A percentile compares a stretch with the other conserved stretches of the same genome.
Conservation (phyloP, 2,113 vertebrate species). For the Neotragus moschatus region DNA sequence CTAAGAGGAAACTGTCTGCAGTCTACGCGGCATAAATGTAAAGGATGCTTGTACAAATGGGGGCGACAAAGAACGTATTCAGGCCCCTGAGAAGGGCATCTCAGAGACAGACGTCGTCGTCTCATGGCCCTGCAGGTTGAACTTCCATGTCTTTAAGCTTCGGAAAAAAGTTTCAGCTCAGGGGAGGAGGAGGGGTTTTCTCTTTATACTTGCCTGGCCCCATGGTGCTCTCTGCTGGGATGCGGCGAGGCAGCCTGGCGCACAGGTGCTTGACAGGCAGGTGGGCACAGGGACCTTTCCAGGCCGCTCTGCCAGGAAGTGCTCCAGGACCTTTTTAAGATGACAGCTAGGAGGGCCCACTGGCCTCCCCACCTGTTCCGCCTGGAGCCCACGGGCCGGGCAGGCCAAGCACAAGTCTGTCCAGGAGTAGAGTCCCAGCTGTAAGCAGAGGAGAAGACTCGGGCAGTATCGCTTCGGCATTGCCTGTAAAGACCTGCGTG, state of each 20-base stretch:
- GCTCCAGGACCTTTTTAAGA: not conserved
- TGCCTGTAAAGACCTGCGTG: not conserved
- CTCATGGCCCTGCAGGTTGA: rapidly evolving
- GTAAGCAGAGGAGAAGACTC: not conserved
- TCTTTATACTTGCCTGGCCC: not conserved
- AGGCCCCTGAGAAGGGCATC: not conserved
- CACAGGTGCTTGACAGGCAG: rapidly evolving
- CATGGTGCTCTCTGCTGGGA: not conserved
- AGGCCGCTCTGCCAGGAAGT: too few relatives aligned
- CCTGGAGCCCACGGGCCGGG: not conserved
- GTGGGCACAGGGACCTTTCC: not conserved
- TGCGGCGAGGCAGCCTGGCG: rapidly evolving
- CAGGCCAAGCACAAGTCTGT: rapidly evolving
- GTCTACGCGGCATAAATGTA: not conserved
- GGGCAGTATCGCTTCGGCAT: rapidly evolving
- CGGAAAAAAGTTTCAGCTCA: not conserved
- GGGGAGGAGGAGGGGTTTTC: not conserved
- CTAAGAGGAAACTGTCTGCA: not conserved
- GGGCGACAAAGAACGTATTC: not conserved
- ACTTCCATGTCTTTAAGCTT: too few relatives aligned
- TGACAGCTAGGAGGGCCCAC: not conserved
- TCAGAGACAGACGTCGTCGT: rapidly evolving
- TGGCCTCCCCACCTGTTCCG: not conserved
- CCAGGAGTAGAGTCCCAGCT: not conserved
- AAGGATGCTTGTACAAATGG: too few relatives aligned